These are phyloP conservation scores for Phaonia tiefii DNA, from an alignment of 2,888 invertebrate species.

Conservation along the genomic window DNA sequence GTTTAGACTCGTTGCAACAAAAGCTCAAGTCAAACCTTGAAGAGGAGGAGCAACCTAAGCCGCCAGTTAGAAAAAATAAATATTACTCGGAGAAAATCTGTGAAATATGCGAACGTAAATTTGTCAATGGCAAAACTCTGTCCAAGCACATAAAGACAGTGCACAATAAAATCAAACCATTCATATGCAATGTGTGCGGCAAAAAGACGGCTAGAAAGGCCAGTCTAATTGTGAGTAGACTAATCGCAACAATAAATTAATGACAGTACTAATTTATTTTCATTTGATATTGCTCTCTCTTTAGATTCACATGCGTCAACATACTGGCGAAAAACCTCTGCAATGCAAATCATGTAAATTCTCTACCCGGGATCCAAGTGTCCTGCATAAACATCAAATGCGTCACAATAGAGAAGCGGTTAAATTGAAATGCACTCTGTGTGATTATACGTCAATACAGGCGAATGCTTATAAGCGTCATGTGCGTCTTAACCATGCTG, in stretches of 20 bases:
- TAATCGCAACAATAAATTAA: no score
- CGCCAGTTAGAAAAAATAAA: conserved; percentile 73
- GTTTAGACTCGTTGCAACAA: conserved; percentile 53
- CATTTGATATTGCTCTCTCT: conserved; percentile 63
- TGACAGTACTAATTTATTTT: conserved; percentile 12
- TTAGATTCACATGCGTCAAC: conserved; percentile 87
- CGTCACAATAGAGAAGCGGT: conserved; percentile 82
- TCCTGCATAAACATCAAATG: conserved; percentile 85
- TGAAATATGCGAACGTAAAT: conserved; percentile 85
- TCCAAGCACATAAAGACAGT: conserved; percentile 87
- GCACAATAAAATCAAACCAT: conserved; percentile 88
- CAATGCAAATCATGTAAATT: conserved; percentile 86
- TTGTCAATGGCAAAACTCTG: conserved; percentile 86
- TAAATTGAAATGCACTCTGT: conserved; percentile 85
- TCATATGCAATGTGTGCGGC: conserved; percentile 88
- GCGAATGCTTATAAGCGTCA: conserved; percentile 85
- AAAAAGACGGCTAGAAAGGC: conserved; percentile 87
- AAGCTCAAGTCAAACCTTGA: background rate
- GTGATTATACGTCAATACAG: conserved; percentile 86
- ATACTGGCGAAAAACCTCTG: conserved; percentile 90
- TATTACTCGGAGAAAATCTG: conserved; percentile 85
- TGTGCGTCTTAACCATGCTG: conserved; percentile 82
- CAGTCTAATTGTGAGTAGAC: conserved; percentile 83
- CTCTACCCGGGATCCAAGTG: conserved; percentile 88
- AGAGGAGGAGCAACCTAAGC: conserved; percentile 12